A percentile compares a stretch with the other conserved stretches of the same genome.
phyloP scores from a whole-genome alignment of 2,113 vertebrate genomes.

The Marmota flaviventris region DNA sequence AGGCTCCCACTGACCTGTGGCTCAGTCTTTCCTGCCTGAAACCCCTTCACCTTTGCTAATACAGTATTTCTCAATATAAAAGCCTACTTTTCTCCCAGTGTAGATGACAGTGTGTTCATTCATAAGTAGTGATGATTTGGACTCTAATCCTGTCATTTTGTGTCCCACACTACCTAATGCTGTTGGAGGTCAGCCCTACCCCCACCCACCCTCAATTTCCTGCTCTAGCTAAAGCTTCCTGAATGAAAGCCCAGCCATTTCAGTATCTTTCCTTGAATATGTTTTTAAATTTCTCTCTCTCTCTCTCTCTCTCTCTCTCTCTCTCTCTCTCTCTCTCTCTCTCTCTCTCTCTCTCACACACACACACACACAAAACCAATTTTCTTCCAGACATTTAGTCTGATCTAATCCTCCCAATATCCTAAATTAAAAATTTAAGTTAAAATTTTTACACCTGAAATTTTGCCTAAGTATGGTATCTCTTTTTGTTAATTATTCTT shows the following conservation, averaged over 20 bases:
- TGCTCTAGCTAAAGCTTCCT: not conserved
- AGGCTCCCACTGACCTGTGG: not conserved
- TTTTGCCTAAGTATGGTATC: not conserved
- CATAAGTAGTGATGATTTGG: not conserved
- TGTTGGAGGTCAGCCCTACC: not conserved
- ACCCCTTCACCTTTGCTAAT: not conserved
- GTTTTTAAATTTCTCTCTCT: not conserved
- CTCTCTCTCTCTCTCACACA: too few species aligned
- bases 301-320: too few species aligned
- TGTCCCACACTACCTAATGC: not conserved
- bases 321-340: too few species aligned
- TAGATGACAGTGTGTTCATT: not conserved
- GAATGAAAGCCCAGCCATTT: not conserved
- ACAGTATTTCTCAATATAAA: not conserved
- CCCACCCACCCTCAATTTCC: not conserved
- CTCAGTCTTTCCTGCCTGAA: not conserved
- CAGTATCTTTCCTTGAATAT: not conserved
- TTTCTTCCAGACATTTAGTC: slow-evolving; percentile 23
- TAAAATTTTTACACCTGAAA: slow-evolving; percentile 9
- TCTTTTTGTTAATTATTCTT: slow-evolving; percentile 19
- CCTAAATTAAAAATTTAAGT: slow-evolving; percentile 2
- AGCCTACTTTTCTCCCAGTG: not conserved
- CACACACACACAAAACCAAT: not conserved
- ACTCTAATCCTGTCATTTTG: not conserved
- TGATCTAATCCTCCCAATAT: not conserved